Evolutionary conservation across 1,140 invertebrate species (phyloP), one percentile per base, ranked within the genome.

Genomic region (Cotesia vestalis): DNA sequence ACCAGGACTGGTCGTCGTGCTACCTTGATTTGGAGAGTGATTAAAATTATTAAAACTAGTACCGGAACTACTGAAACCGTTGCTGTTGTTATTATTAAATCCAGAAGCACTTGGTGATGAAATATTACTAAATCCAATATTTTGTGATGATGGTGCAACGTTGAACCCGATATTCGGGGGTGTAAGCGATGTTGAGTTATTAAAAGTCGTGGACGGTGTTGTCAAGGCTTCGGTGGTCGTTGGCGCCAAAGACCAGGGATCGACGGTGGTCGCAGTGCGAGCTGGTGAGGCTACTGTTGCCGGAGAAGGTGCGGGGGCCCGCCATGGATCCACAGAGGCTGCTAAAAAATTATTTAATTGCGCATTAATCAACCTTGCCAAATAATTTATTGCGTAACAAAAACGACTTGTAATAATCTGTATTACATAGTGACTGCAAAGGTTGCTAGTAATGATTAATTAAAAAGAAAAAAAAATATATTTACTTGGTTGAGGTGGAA

Each of bases 291-390:
- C 74, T 27, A 81, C 76, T n/a, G 79, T 76, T 61, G 82, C 81
- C 68, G 85, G 82, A 55, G 79, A 79, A 38, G 84, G 75, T 6
- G 81, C 77, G 66, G 83, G 78, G 53, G 81, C 78, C 74, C 86
- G 84, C 91, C 91, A 92, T 2, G 91, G 90, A 85, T 92, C 91
- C 53, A 84, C 85, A 4, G 83, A 71, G 64, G 81, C 79, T 75
- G 81, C 81, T 83, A 66, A 61, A 73, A 79, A 75, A 60, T 27
- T 34, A 4, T 36, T 14, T n/a, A 38, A 36, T 62, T 57, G 38
- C 63, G 57, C 34, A 72, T 27, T 60, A 64, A 57, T 40, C 9
- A 40, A 66, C 63, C 52, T 5, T 61, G 35, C 11, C 64, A 71
- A 72, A 73, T 61, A 71, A 53, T 36, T n/a, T 4, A 62, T 57